These are phyloP conservation scores for Phenganax subtilis DNA, from an alignment of 92 coral and sea anemone genomes.

Conservation along the genomic window DNA sequence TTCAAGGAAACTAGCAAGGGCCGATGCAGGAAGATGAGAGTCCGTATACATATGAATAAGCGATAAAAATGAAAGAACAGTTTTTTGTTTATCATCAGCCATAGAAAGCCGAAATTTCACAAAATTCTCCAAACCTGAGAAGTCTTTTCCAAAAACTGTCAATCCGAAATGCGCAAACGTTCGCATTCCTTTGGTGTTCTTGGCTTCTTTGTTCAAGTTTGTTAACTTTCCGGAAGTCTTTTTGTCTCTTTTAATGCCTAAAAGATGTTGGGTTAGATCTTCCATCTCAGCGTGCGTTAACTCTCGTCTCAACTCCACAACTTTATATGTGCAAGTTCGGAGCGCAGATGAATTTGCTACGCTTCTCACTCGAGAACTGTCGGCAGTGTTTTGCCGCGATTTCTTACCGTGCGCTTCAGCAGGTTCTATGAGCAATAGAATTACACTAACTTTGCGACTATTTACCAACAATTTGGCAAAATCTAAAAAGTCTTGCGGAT, in stretches of 20 bases:
- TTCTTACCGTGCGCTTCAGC: slow-evolving; percentile 32
- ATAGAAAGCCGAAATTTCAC: slow-evolving; percentile 47
- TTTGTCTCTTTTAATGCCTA: slow-evolving; percentile 43
- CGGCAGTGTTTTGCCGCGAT: slow-evolving; percentile 24
- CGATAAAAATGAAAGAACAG: slow-evolving; percentile 57
- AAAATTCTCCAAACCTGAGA: slow-evolving; percentile 45
- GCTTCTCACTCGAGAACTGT: slow-evolving; percentile 25
- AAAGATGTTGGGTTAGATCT: slow-evolving; percentile 32
- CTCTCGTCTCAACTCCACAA: slow-evolving; percentile 59
- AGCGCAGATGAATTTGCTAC: slow-evolving; percentile 9
- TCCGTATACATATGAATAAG: slow-evolving; percentile 62
- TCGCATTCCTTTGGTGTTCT: slow-evolving; percentile 24
- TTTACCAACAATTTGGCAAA: not conserved
- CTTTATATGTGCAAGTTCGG: slow-evolving; percentile 52
- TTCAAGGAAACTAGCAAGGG: slow-evolving; percentile 47
- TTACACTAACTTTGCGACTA: not conserved
- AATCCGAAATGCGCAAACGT: slow-evolving; percentile 67
- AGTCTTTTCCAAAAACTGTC: slow-evolving; percentile 60
- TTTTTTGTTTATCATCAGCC: slow-evolving; percentile 53
- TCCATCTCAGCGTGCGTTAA: slow-evolving; percentile 47
- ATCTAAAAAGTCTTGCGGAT: slow-evolving; percentile 21
- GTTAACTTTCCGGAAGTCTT: slow-evolving; percentile 6
- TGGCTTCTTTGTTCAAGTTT: slow-evolving; percentile 25
- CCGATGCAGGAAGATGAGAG: slow-evolving; percentile 56
- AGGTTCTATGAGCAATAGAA: not conserved